A percentile compares a stretch with the other conserved stretches of the same genome.
These are phyloP conservation scores for Melanostigma gelatinosum DNA, from an alignment of 2,113 vertebrate species.

Conservation along the genomic window DNA sequence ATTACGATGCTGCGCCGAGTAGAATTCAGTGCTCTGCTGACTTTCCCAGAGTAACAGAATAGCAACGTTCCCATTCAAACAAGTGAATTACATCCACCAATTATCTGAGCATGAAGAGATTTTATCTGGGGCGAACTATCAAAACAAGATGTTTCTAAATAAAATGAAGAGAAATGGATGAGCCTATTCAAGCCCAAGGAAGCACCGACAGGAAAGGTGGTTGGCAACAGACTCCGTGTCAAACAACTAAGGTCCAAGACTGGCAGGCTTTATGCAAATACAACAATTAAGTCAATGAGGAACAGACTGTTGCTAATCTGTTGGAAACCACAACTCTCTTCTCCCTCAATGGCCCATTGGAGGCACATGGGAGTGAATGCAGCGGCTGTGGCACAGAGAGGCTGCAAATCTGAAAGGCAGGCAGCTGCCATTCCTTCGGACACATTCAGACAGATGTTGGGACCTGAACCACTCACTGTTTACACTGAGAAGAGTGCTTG, in stretches of 20 bases:
- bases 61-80: constrained; percentile 52
- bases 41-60: constrained; percentile 59
- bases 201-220: constrained; percentile 51
- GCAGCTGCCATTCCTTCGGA: constrained; percentile 59
- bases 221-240: constrained; percentile 67
- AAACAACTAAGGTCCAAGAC: constrained; percentile 67
- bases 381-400: constrained; percentile 48
- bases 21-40: constrained; percentile 32
- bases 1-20: constrained; percentile 46
- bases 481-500: constrained; percentile 51
- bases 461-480: constrained; percentile 67
- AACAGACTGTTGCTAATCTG: constrained; percentile 81
- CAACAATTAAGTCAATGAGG: constrained; percentile 75
- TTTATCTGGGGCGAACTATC: constrained; percentile 50
- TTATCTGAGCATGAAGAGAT: constrained; percentile 52
- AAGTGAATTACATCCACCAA: constrained; percentile 56
- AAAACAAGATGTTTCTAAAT: constrained; percentile 62
- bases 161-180: constrained; percentile 48
- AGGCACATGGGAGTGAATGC: constrained; percentile 64
- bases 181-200: constrained; percentile 45
- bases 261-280: constrained; percentile 81
- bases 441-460: constrained; percentile 76
- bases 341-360: constrained; percentile 62
- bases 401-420: constrained; percentile 56
- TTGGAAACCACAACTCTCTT: constrained; percentile 76